phyloP scores from a whole-genome alignment of 1,140 invertebrate species.

The Drosophila baimaii region DNA sequence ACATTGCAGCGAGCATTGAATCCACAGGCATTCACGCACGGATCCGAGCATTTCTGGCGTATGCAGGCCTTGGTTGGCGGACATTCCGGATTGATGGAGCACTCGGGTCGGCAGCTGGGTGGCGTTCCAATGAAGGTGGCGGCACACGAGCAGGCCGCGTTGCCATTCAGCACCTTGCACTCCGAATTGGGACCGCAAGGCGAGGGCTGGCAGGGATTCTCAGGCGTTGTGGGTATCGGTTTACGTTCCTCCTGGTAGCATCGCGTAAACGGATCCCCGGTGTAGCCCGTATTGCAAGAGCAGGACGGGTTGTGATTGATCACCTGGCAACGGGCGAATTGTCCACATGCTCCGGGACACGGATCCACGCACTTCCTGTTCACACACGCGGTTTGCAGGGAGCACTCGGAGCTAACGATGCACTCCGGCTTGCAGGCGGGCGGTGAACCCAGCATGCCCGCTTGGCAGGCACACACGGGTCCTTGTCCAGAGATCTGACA shows the following conservation, averaged over 20 bases:
- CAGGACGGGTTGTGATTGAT: slow-evolving; percentile 88
- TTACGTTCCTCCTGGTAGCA: slow-evolving; percentile 85
- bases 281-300: slow-evolving; percentile 85
- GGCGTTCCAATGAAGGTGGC: slow-evolving; percentile 87
- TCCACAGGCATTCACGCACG: slow-evolving; percentile 89
- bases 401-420: slow-evolving; percentile 88
- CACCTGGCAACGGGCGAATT: slow-evolving; percentile 87
- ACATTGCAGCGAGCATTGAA: slow-evolving; percentile 89
- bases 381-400: slow-evolving; percentile 88
- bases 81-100: slow-evolving; percentile 88
- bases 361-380: slow-evolving; percentile 89
- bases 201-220: slow-evolving; percentile 87
- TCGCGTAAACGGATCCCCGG: slow-evolving; percentile 86
- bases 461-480: slow-evolving; percentile 90
- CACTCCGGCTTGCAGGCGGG: slow-evolving; percentile 88
- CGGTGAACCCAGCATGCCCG: slow-evolving; percentile 91
- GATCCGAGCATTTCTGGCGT: slow-evolving; percentile 88
- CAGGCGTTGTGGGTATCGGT: slow-evolving; percentile 83
- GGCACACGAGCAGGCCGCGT: slow-evolving; percentile 89
- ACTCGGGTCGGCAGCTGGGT: slow-evolving; percentile 88
- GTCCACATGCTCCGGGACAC: slow-evolving; percentile 89
- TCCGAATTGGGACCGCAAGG: slow-evolving; percentile 90
- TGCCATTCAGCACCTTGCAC: slow-evolving; percentile 87
- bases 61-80: slow-evolving; percentile 87
- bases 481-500: slow-evolving; percentile 90